Base-by-base conservation (phyloP, 2,888 invertebrate species). In the Drosophila prostipennis region DNA sequence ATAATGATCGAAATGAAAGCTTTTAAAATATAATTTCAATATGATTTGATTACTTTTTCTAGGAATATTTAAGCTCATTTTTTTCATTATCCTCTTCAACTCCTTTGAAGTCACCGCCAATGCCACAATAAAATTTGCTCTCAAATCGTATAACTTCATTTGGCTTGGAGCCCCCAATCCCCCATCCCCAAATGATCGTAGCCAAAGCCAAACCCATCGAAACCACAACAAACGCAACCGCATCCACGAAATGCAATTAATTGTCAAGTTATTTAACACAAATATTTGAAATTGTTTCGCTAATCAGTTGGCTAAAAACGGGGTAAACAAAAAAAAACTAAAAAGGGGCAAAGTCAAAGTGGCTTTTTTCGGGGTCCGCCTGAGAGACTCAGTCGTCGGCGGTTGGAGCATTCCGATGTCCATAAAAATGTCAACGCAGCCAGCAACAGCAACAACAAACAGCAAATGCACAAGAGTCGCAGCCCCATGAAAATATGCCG, bases 371-470 rank as follows among this genome's bases (percentile, higher is more conserved):
- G 39, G 70, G 37, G 48, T 53, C 49, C 60, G 53, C 32, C 36
- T 48, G 10, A 34, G 52, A 58, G 55, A 26, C 26, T 60, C 61
- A 52, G 52, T 58, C 32, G 32, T 10, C 65, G 70, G 77, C 48
- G 63, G 56, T 72, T 73, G 34, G 56, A 63, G 71, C 83, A 90
- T 85, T 89, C 89, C 89, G 74, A 85, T 88, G 86, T 77, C 90
- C 89, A 91, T 90, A 91, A 90, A 90, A 91, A 90, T 91, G 91
- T 90, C 89, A 89, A 87, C 77, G 83, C 73, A 73, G 40, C 42
- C 42, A 13, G 37, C 37, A 19, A 19, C 19, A n/a, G n/a, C 74
- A 74, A 34, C 74, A 57, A 49, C 69, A 40, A 40, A 43, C 63
- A 37, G 23, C 61, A 48, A 48, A 48, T 34, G 34, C 64, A 49